phyloP scores from a whole-genome alignment of 2,888 invertebrate species.

The Pyrgus malvae region DNA sequence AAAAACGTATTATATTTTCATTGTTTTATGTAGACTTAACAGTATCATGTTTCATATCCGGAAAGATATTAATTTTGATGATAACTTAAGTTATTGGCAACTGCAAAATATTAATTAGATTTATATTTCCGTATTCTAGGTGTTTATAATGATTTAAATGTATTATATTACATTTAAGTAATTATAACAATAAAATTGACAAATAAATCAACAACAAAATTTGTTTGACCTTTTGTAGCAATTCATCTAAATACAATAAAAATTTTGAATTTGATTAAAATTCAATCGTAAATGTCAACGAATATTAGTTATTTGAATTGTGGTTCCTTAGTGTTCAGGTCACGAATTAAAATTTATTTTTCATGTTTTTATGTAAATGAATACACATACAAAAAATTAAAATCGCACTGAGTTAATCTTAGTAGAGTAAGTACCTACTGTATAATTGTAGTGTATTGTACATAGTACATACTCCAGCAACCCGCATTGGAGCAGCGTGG shows the following conservation, averaged over 20 bases:
- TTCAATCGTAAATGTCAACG: constrained; percentile 12
- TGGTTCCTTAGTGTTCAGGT: background rate
- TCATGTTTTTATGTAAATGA: background rate
- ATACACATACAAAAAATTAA: too few relatives aligned
- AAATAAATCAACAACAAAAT: constrained; percentile 1
- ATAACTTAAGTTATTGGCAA: too few relatives aligned
- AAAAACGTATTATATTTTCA: too few relatives aligned
- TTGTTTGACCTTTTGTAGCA: constrained; percentile 9
- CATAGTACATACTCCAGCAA: too few relatives aligned
- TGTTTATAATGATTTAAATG: background rate
- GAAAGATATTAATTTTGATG: too few relatives aligned
- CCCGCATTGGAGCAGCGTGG: too few relatives aligned
- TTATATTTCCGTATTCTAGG: background rate
- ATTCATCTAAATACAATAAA: constrained; percentile 18
- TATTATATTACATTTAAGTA: background rate
- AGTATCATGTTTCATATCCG: too few relatives aligned
- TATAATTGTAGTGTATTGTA: too few relatives aligned
- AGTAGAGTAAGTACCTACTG: too few relatives aligned
- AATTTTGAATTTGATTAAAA: constrained; percentile 9
- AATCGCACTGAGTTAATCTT: too few relatives aligned
- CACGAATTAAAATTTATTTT: background rate
- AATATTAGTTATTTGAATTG: constrained; percentile 4
- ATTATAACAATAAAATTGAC: background rate
- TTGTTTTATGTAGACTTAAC: too few relatives aligned
- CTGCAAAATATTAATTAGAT: background rate